Conservation (phyloP, 1,140 invertebrate species). For the Matsumurasca onukii region DNA sequence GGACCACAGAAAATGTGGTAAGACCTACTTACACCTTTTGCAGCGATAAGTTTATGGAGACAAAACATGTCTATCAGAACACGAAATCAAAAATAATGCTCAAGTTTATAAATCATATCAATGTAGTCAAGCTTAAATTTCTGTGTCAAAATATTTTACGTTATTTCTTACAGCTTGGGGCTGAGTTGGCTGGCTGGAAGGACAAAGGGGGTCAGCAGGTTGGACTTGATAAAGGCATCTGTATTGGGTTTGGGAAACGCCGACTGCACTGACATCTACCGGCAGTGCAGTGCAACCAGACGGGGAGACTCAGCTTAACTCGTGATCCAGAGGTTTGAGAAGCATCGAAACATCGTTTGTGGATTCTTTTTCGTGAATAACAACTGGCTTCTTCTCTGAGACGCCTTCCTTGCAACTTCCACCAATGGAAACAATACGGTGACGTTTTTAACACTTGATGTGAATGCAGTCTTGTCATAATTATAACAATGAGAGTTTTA, state of each 20-base stretch:
- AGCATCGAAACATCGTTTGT: no score
- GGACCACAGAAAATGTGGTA: background rate
- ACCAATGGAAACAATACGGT: no score
- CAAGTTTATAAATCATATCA: background rate
- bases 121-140: background rate
- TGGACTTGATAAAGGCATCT: constrained; percentile 57
- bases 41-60: background rate
- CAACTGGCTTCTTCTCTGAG: no score
- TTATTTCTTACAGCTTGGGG: constrained; percentile 52
- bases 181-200: constrained; percentile 60
- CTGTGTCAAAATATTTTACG: background rate
- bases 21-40: background rate
- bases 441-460: no score
- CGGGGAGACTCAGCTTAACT: no score
- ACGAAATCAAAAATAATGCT: background rate
- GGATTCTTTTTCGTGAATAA: no score
- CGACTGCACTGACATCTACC: constrained; percentile 50
- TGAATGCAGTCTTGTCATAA: no score
- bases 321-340: no score
- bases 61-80: background rate
- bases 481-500: no score
- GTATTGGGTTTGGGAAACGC: constrained; percentile 62
- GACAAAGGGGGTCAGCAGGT: constrained; percentile 42
- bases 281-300: no score
- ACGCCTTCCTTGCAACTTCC: no score